Evolutionary conservation across 2,113 vertebrate genomes (phyloP), one percentile per base, ranked within the genome.

Genomic region (Mixornis gularis): DNA sequence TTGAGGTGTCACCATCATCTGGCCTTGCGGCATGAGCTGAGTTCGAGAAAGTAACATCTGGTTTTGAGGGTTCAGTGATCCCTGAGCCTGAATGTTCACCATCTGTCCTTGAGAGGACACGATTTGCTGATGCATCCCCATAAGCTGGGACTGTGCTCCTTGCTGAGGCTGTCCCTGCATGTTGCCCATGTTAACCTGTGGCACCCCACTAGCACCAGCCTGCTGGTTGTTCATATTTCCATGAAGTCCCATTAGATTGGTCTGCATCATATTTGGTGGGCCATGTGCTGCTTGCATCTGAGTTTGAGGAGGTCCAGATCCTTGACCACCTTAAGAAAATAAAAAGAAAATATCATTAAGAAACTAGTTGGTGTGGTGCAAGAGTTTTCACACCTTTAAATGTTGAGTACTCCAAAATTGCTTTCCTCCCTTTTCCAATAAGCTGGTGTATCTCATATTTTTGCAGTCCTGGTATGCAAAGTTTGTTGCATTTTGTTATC

Each of bases 11-110:
- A 98, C 97, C 97, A 98, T 97, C 98, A 98, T 98, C 90, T 98
- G 98, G 74, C 97, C 97, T 94, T 98, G 98, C 0, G 97, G 96
- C 96, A 98, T 96, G 84, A 98, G 97, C 87, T 98, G 98, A 84
- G 98, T 98, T 96, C 99, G 98, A 93, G 99, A 99, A 90, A 99
- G 98, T 79, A 99, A 98, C 97, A 99, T 99, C 96, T 99, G 99
- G 91, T 98, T 98, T 82, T 98, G 98, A 93, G 98, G 97, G 87
- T 98, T 98, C 95, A 98, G 91, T 2, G 97, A 97, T 95, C 97
- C 97, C 97, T 98, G 98, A 91, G 97, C 96, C 93, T 98, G 98
- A 86, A 97, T 95, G 74, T 97, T 98, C 95, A 98, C 98, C 98
- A 99, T 98, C 95, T 99, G 99, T 91, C 98, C 98, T 97, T 99